Conservation (phyloP, 2,797 vertebrate species). For the Pangasius larnaudii region DNA sequence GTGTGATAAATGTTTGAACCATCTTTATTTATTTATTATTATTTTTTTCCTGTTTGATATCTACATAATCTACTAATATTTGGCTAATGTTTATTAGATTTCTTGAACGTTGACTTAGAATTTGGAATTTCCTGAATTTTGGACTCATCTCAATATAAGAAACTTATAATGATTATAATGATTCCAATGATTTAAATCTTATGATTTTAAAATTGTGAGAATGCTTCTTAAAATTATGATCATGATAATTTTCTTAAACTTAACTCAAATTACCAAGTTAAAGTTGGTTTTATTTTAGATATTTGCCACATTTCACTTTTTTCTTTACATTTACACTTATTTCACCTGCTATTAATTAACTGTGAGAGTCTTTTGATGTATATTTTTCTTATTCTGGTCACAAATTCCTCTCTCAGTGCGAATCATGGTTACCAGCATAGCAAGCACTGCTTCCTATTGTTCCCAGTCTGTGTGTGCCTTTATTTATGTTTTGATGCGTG, state of each 20-base stretch:
- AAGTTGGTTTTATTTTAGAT: not conserved
- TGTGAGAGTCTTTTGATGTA: not conserved
- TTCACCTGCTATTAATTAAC: not conserved
- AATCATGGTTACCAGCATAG: not conserved
- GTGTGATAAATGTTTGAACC: not conserved
- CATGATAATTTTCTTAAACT: not conserved
- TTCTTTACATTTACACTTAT: not conserved
- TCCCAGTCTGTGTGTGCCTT: not conserved
- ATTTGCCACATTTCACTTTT: not conserved
- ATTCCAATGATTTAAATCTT: too few relatives aligned
- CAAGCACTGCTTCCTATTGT: not conserved
- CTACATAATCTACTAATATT: not conserved
- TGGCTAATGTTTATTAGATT: not conserved
- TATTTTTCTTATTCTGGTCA: not conserved
- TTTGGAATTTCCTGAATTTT: not conserved
- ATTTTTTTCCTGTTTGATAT: not conserved
- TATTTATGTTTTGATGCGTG: not conserved
- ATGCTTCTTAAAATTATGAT: not conserved
- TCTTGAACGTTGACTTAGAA: too few relatives aligned
- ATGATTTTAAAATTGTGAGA: not conserved
- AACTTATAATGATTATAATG: too few relatives aligned
- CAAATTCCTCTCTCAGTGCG: not conserved
- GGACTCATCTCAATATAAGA: not conserved
- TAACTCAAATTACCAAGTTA: not conserved
- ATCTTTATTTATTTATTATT: not conserved